Evolutionary conservation across 2,113 vertebrate genomes (phyloP).

Genomic region (Leucoraja erinaceus): DNA sequence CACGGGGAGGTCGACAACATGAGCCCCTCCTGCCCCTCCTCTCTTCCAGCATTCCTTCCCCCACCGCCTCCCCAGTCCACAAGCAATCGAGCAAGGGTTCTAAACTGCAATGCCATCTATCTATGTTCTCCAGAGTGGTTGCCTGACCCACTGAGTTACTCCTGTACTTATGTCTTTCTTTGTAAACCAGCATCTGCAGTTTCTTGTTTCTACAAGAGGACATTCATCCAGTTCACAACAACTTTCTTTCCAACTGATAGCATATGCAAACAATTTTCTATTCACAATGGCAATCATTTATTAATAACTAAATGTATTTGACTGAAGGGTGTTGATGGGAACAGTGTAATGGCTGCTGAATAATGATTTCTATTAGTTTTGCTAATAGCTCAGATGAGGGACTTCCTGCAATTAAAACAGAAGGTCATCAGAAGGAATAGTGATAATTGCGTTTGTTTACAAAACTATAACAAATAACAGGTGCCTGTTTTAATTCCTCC

Average conservation of each 20-base stretch:
- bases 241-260: neutral
- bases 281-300: conserved; percentile 11
- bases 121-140: too few species aligned
- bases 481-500: neutral
- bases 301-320: neutral
- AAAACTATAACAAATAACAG: neutral
- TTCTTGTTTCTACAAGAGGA: neutral
- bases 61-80: too few species aligned
- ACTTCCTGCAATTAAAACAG: conserved; percentile 26
- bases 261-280: neutral
- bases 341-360: neutral
- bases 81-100: too few species aligned
- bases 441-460: neutral
- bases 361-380: conserved; percentile 27
- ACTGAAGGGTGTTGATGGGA: neutral
- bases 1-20: too few species aligned
- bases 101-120: too few species aligned
- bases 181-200: too few species aligned
- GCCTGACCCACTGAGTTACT: too few species aligned
- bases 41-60: too few species aligned
- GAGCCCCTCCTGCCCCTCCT: too few species aligned
- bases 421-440: conserved; percentile 15
- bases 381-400: conserved; percentile 13
- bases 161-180: too few species aligned
- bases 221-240: neutral